Conservation (phyloP, 2,797 vertebrate species). For the Tympanoctomys barrerae region DNA sequence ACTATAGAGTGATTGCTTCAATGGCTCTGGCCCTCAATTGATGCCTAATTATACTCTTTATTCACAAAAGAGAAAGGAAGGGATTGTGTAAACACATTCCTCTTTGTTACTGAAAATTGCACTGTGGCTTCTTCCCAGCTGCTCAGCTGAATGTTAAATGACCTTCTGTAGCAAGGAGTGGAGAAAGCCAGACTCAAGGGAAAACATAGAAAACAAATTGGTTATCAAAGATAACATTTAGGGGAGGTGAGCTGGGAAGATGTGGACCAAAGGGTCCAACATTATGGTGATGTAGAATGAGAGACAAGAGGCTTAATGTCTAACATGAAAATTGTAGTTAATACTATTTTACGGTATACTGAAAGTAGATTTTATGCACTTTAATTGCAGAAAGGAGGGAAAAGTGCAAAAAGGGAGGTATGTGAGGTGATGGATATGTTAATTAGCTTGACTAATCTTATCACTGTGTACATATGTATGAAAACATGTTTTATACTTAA, state of each 20-base stretch:
- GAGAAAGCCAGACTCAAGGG: not conserved
- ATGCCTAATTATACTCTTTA: conserved; percentile 56
- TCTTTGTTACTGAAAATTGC: conserved; percentile 53
- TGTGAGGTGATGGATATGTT: not conserved
- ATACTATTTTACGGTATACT: not conserved
- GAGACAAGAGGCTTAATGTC: not conserved
- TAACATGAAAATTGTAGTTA: not conserved
- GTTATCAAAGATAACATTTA: not conserved
- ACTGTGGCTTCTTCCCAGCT: conserved; percentile 14
- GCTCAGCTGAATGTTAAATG: conserved; percentile 40
- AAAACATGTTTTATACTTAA: conserved; percentile 1
- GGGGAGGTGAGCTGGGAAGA: not conserved
- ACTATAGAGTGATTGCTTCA: conserved; percentile 13
- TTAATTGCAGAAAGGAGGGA: not conserved
- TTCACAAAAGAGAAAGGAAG: conserved; percentile 49
- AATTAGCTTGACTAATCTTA: not conserved
- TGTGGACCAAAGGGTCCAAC: not conserved
- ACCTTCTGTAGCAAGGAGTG: not conserved
- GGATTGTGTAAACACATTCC: conserved; percentile 50
- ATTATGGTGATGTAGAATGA: not conserved
- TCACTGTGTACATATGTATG: not conserved
- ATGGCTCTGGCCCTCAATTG: not conserved
- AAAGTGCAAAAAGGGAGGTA: not conserved
- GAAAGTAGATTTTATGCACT: not conserved
- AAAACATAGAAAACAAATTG: not conserved